These are phyloP conservation scores for Epizoanthus rinbou DNA, from an alignment of 92 coral and sea anemone genomes.

Conservation along the genomic window DNA sequence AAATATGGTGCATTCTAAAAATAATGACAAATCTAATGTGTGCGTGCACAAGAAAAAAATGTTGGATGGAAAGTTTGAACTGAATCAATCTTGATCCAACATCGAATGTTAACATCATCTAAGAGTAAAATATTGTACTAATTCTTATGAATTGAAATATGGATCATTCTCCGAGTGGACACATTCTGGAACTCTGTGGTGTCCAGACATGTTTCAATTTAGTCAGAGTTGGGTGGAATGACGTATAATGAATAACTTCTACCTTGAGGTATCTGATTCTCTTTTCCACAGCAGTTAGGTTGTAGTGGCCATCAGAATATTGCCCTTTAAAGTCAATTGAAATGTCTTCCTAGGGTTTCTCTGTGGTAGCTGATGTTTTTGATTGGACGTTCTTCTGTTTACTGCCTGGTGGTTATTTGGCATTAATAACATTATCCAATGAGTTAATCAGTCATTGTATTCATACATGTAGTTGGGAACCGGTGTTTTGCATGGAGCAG, in stretches of 20 bases:
- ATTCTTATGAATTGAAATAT: neutral
- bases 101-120: too few species aligned
- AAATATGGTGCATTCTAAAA: too few species aligned
- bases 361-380: slow-evolving; percentile 27
- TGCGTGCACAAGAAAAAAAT: too few species aligned
- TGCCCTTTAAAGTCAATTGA: slow-evolving; percentile 42
- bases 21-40: too few species aligned
- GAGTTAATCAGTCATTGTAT: slow-evolving; percentile 54
- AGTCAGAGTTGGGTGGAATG: too few species aligned
- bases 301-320: neutral
- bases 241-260: slow-evolving; percentile 6
- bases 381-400: slow-evolving; percentile 34
- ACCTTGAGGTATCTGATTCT: slow-evolving; percentile 11
- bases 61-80: slow-evolving; percentile 21
- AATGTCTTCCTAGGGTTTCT: slow-evolving; percentile 49
- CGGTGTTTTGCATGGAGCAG: slow-evolving; percentile 57
- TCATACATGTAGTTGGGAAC: slow-evolving; percentile 55
- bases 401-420: slow-evolving; percentile 54
- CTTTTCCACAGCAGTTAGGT: slow-evolving; percentile 25
- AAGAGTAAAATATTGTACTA: too few species aligned
- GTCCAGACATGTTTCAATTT: too few species aligned
- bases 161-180: neutral
- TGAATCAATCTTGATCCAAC: too few species aligned
- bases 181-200: neutral
- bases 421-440: slow-evolving; percentile 57